phyloP scores from a whole-genome alignment of 2,888 invertebrate species.

The Acleris emargana region DNA sequence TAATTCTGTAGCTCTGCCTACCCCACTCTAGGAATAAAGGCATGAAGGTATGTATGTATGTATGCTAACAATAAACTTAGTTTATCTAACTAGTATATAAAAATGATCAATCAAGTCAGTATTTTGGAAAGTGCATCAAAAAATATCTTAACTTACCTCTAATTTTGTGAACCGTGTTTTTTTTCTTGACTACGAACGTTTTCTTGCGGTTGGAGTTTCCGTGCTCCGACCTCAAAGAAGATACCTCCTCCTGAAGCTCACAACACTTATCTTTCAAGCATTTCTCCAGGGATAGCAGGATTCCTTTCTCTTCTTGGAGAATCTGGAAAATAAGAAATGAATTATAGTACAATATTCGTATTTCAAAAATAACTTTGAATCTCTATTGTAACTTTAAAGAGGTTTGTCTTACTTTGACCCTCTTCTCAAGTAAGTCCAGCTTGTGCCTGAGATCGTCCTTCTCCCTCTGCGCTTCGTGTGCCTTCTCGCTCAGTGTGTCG shows the following conservation, averaged over 20 bases:
- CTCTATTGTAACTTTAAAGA: too few relatives aligned
- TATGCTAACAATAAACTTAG: too few relatives aligned
- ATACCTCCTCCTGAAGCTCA: conserved; percentile 89
- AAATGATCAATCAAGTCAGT: too few relatives aligned
- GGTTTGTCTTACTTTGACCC: conserved; percentile 84
- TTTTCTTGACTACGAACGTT: conserved; percentile 78
- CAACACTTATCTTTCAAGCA: conserved; percentile 90
- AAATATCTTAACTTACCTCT: conserved; percentile 61
- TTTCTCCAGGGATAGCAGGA: conserved; percentile 88
- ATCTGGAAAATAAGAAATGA: conserved; percentile 75
- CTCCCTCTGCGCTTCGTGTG: conserved; percentile 88
- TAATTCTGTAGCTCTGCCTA: too few relatives aligned
- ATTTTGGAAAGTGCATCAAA: too few relatives aligned
- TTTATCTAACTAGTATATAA: too few relatives aligned
- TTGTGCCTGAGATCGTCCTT: conserved; percentile 86
- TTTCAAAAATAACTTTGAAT: too few relatives aligned
- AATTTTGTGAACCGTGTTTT: conserved; percentile 68
- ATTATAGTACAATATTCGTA: background rate
- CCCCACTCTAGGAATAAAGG: too few relatives aligned
- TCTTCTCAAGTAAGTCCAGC: conserved; percentile 87
- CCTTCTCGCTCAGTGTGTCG: conserved; percentile 87
- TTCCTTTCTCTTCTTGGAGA: conserved; percentile 90
- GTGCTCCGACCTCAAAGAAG: conserved; percentile 82
- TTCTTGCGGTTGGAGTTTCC: conserved; percentile 77
- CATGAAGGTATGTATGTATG: too few relatives aligned